Evolutionary conservation across 2,888 invertebrate genomes (phyloP).

Genomic region (Hemicrepidius hirtus): DNA sequence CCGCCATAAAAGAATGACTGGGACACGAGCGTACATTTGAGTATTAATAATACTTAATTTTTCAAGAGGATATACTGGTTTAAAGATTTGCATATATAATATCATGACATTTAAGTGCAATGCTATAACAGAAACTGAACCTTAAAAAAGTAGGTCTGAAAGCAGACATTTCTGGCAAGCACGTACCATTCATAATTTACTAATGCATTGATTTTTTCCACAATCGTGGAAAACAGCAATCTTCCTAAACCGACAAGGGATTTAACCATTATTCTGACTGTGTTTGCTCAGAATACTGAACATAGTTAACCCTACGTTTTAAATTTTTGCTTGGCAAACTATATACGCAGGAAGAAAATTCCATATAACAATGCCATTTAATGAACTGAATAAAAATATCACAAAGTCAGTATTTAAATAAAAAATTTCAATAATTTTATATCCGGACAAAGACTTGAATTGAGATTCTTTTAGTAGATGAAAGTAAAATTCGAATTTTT

Average conservation of each 20-base stretch:
- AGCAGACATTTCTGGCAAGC: not conserved
- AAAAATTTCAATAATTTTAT: too few species aligned
- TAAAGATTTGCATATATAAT: not conserved
- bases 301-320: not conserved
- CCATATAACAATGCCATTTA: too few species aligned
- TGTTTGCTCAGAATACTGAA: not conserved
- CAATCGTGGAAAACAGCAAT: slow-evolving; percentile 8
- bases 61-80: slow-evolving; percentile 3
- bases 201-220: slow-evolving; percentile 11
- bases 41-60: slow-evolving; percentile 25
- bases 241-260: not conserved
- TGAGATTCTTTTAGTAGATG: too few species aligned
- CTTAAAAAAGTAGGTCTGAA: too few species aligned
- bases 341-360: too few species aligned
- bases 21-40: not conserved
- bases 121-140: too few species aligned
- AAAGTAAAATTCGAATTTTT: too few species aligned
- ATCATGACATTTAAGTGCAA: not conserved
- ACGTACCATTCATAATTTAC: slow-evolving; percentile 17
- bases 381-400: too few species aligned
- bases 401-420: too few species aligned
- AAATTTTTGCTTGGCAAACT: not conserved
- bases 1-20: not conserved
- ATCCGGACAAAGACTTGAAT: too few species aligned
- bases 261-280: not conserved